Evolutionary conservation across 30 jellyfish, hydroid and myxozoan genomes (phyloP), one percentile per base, ranked within the genome.

Genomic region (Chironex yamaguchii): DNA sequence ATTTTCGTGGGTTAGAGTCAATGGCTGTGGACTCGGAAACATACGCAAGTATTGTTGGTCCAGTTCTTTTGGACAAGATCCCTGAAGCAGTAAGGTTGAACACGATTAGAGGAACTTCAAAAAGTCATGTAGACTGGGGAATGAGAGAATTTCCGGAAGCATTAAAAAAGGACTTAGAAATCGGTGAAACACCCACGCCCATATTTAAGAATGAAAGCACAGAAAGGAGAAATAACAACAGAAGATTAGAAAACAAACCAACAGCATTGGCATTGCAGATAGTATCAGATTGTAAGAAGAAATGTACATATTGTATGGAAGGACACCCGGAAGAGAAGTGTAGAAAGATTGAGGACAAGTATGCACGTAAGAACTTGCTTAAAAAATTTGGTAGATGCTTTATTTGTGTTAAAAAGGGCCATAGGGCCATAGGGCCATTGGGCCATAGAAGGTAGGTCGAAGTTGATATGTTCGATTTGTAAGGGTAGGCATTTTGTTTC

Each of bases 241-340:
- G n/a, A n/a, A n/a, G n/a, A n/a, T n/a, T n/a, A n/a, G n/a, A n/a
- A n/a, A n/a, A n/a, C n/a, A 76, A 58, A 28, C 78, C 78, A 26
- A 79, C 90, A 25, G 90, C 82, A 17, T 54, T 72, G 58, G 82
- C 90, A 31, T 79, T 79, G 62, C 50, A 50, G 21, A 76, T 79
- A 17, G 79, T 27, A 53, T 50, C 25, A 3, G 81, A 29, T 0
- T n/a, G n/a, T n/a, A n/a, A n/a, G n/a, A 52, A 51, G 3, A 33
- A 21, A 50, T 76, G 81, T 14, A 66, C 79, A 1, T 76, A 50
- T 29, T 76, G 89, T 34, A 53, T 62, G 48, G 82, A 71, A 35
- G 36, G 1, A 52, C 90, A 62, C 63, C 70, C 30, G 9, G 71
- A 34, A 34, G 35, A 62, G 21, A 53, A 33, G 49, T 62, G 90